These are phyloP conservation scores for Pyrrhia umbra DNA, from an alignment of 2,888 invertebrate species.

Conservation along the genomic window DNA sequence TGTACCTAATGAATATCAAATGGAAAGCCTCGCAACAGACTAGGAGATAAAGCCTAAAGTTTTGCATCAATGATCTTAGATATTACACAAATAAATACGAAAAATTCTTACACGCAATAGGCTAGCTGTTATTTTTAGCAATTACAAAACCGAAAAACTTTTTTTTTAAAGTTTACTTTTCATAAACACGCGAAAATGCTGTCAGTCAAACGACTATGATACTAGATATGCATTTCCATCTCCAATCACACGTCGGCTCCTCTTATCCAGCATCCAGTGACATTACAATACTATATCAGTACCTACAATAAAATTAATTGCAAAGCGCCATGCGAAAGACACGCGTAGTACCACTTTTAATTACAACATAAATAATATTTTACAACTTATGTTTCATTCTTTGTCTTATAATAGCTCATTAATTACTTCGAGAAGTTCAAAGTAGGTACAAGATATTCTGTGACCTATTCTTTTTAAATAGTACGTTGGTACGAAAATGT, in stretches of 20 bases:
- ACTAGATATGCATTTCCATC: too few relatives aligned
- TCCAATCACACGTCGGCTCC: too few relatives aligned
- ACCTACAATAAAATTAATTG: background rate
- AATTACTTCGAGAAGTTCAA: slow-evolving; percentile 14
- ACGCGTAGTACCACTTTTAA: background rate
- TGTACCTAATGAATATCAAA: slow-evolving; percentile 25
- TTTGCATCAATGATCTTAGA: background rate
- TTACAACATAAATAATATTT: background rate
- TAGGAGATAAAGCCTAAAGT: slow-evolving; percentile 7
- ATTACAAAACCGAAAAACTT: too few relatives aligned
- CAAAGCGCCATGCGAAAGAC: background rate
- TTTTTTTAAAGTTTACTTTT: too few relatives aligned
- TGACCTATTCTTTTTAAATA: too few relatives aligned
- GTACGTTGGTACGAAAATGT: too few relatives aligned
- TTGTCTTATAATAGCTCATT: slow-evolving; percentile 6
- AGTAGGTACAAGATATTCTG: too few relatives aligned
- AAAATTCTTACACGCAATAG: too few relatives aligned
- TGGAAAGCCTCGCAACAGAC: slow-evolving; percentile 6
- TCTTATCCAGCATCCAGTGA: too few relatives aligned
- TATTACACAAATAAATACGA: background rate
- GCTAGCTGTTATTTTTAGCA: too few relatives aligned
- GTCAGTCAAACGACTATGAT: too few relatives aligned
- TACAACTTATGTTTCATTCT: slow-evolving; percentile 1
- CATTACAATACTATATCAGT: background rate
- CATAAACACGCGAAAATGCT: too few relatives aligned